These are phyloP conservation scores for Catagonus wagneri DNA, from an alignment of 2,113 vertebrate species.

Conservation along the genomic window DNA sequence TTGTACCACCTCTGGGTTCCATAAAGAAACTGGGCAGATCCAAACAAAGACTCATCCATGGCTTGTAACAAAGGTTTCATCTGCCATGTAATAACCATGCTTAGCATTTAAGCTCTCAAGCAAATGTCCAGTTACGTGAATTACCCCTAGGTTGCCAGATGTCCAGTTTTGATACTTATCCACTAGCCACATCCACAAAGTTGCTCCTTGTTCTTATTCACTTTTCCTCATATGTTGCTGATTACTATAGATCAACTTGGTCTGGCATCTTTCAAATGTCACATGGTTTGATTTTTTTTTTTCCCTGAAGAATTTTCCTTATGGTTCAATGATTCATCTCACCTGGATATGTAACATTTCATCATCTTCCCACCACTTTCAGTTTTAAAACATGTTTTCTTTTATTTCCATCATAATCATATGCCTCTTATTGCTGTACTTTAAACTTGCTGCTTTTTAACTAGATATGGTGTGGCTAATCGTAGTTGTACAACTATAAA, in stretches of 20 bases:
- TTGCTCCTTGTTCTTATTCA: background rate
- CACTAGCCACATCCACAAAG: background rate
- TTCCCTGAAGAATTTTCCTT: background rate
- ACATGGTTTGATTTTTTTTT: background rate
- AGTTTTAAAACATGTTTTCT: background rate
- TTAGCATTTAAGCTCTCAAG: constrained; percentile 19
- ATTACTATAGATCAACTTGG: background rate
- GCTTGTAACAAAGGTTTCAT: background rate
- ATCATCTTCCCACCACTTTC: background rate
- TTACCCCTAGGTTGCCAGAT: background rate
- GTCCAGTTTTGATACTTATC: background rate
- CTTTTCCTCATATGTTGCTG: background rate
- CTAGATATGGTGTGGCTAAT: constrained; percentile 38
- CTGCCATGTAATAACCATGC: background rate
- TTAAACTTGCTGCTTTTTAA: constrained; percentile 18
- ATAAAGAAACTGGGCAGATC: background rate
- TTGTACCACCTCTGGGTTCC: background rate
- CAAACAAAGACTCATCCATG: background rate
- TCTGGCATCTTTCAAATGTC: background rate
- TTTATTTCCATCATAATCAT: background rate
- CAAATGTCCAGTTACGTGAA: background rate
- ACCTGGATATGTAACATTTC: background rate
- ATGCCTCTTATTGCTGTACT: background rate
- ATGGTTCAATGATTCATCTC: background rate
- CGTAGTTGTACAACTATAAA: constrained; percentile 60